Conservation (phyloP, 2,797 vertebrate genomes). For the Phalanger gymnotis region DNA sequence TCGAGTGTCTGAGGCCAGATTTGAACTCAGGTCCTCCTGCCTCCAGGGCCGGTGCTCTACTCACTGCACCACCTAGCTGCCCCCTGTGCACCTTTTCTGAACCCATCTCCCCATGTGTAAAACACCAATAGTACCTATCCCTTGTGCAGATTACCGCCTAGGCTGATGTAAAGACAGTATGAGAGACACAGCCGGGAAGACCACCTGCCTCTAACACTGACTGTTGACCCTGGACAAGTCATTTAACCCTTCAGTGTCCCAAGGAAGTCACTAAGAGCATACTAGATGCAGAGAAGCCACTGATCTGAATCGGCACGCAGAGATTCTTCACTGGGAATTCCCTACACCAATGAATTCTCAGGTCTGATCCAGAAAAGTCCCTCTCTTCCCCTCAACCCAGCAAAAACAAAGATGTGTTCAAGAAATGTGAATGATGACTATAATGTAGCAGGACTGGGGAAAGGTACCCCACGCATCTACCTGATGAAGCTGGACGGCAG, state of each 20-base stretch:
- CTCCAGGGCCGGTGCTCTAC: too few relatives aligned
- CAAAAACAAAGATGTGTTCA: neutral
- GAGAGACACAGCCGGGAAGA: neutral
- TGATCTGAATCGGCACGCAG: neutral
- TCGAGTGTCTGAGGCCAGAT: too few relatives aligned
- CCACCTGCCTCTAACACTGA: neutral
- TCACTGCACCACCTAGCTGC: too few relatives aligned
- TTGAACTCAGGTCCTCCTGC: too few relatives aligned
- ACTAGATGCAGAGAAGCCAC: neutral
- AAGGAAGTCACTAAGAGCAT: neutral
- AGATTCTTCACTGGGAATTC: neutral
- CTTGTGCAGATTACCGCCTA: neutral
- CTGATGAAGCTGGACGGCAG: slow-evolving; percentile 98
- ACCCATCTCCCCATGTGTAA: neutral
- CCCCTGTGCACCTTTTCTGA: too few relatives aligned
- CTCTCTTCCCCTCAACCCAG: neutral
- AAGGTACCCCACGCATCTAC: slow-evolving; percentile 83
- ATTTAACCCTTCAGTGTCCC: neutral
- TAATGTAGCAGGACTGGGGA: neutral
- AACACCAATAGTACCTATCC: neutral
- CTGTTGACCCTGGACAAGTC: neutral
- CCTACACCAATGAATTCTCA: neutral
- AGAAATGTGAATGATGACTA: neutral
- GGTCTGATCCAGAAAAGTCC: neutral
- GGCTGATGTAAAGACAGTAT: neutral